A percentile compares a stretch with the other conserved stretches of the same genome.
Evolutionary conservation across 2,888 invertebrate genomes (phyloP).

Genomic region (Leucozona laternaria): DNA sequence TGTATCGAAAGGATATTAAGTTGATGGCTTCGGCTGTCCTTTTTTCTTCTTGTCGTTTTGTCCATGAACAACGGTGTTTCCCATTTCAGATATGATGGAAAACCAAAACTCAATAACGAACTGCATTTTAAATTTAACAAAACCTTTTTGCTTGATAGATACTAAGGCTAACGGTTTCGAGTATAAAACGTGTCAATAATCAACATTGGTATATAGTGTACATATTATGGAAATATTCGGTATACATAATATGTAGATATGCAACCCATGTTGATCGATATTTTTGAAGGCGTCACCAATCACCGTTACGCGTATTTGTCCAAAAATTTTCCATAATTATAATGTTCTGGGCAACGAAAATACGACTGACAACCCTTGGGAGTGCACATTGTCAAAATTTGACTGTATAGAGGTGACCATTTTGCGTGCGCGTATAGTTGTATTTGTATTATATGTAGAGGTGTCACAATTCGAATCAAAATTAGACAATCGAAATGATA

Average conservation of each 20-base stretch:
- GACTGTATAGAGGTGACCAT: not conserved
- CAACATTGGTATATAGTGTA: not conserved
- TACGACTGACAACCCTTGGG: not conserved
- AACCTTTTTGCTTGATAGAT: slow-evolving; percentile 27
- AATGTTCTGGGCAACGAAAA: not conserved
- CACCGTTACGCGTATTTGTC: not conserved
- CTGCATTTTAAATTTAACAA: slow-evolving; percentile 33
- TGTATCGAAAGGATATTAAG: slow-evolving; percentile 24
- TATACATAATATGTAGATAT: not conserved
- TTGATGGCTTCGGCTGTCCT: slow-evolving; percentile 20
- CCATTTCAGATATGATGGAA: slow-evolving; percentile 42
- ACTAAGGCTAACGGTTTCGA: slow-evolving; percentile 1
- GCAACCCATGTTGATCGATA: slow-evolving; percentile 1
- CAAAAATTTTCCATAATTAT: not conserved
- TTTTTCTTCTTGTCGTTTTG: slow-evolving; percentile 15
- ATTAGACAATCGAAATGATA: slow-evolving; percentile 5
- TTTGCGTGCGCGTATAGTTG: not conserved
- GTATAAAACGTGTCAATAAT: not conserved
- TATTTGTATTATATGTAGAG: not conserved
- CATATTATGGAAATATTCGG: not conserved
- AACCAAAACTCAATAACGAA: slow-evolving; percentile 58
- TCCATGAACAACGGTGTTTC: not conserved
- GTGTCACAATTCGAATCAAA: not conserved
- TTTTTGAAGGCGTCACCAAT: slow-evolving; percentile 12
- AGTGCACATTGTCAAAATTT: not conserved